Conservation (phyloP, 2,797 vertebrate species). For the Pipistrellus pipistrellus region DNA sequence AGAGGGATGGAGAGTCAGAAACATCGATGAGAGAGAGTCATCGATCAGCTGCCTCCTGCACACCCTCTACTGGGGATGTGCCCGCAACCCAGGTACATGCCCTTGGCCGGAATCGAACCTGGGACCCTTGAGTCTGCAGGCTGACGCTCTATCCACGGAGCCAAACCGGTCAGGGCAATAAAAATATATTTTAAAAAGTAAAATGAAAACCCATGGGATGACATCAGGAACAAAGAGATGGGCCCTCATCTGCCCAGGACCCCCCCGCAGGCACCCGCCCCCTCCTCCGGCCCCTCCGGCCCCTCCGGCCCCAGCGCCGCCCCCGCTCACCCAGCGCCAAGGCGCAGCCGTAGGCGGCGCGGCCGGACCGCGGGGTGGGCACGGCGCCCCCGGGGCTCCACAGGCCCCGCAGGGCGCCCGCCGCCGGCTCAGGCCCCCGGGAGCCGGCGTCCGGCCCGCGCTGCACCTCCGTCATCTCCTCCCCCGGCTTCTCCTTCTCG, state of each 20-base stretch:
- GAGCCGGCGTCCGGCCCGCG: neutral
- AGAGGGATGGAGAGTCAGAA: no score
- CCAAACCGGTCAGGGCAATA: no score
- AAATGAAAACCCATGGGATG: no score
- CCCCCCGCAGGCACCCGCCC: neutral
- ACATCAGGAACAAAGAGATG: no score
- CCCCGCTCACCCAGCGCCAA: constrained; percentile 90
- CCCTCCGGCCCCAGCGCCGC: neutral
- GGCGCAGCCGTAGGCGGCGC: constrained; percentile 90
- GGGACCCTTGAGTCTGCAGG: no score
- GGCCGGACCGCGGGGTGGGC: constrained; percentile 91
- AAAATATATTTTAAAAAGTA: no score
- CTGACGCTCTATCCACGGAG: no score
- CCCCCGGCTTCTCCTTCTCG: constrained; percentile 86
- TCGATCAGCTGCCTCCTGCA: no score
- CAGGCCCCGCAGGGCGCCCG: constrained; percentile 83
- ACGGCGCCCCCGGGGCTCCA: constrained; percentile 84
- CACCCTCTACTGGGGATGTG: no score
- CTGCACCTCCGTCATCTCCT: constrained; percentile 88
- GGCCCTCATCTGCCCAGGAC: neutral
- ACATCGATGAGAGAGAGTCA: no score
- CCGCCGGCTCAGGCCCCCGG: constrained; percentile 48
- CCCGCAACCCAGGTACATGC: no score
- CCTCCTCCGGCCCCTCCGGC: neutral
- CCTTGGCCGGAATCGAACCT: no score